Conservation (phyloP, 2,113 vertebrate species). For the Macroglossus sobrinus region DNA sequence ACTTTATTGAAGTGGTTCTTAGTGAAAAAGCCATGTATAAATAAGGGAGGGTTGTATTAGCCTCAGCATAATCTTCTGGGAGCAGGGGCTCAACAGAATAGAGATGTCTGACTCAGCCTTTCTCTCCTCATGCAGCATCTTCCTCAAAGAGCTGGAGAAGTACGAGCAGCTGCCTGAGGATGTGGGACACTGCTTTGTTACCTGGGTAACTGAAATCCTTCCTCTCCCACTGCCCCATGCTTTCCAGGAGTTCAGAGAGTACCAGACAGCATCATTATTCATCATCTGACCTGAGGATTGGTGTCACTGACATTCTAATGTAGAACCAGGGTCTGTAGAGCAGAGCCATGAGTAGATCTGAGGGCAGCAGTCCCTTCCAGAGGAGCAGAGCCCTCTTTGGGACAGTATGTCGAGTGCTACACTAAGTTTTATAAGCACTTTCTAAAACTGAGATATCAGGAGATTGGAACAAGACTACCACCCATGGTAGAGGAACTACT, state of each 20-base stretch:
- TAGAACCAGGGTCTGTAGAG: not conserved
- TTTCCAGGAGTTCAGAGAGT: not conserved
- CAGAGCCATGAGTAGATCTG: not conserved
- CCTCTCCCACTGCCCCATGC: not conserved
- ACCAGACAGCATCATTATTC: not conserved
- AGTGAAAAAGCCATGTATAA: not conserved
- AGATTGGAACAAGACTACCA: not conserved
- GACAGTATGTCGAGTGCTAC: not conserved
- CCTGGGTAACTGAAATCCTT: conserved; percentile 89
- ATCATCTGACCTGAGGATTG: not conserved
- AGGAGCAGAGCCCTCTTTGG: not conserved
- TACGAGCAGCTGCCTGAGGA: conserved; percentile 98
- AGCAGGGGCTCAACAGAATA: not conserved
- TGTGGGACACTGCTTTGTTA: conserved; percentile 98
- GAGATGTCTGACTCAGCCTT: conserved; percentile 57
- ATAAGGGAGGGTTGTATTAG: not conserved
- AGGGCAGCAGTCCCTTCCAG: not conserved
- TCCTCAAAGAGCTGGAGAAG: conserved; percentile 98
- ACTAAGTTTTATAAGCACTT: not conserved
- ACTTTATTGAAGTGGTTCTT: not conserved
- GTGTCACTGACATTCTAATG: not conserved
- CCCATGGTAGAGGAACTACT: not conserved
- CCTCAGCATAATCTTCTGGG: not conserved
- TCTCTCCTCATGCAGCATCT: conserved; percentile 88
- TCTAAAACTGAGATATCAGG: not conserved